These are phyloP conservation scores for Thereva unica DNA, from an alignment of 2,888 invertebrate genomes.

Conservation along the genomic window DNA sequence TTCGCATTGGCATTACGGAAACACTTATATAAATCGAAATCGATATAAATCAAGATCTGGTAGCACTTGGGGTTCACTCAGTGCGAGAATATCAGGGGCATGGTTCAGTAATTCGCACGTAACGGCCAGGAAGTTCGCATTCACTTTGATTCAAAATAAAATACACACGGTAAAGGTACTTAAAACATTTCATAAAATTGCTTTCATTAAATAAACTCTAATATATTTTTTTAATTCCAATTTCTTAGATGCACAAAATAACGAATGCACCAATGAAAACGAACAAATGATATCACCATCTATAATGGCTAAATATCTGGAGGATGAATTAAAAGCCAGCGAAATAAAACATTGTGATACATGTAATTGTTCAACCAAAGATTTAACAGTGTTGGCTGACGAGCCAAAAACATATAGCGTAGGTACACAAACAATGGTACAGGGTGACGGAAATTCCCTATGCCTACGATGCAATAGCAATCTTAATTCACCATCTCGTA, in stretches of 20 bases:
- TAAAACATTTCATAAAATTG: background rate
- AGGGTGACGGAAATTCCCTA: conserved; percentile 60
- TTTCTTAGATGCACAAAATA: conserved; percentile 34
- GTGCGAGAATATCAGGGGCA: no score
- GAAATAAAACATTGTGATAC: conserved; percentile 82
- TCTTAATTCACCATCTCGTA: conserved; percentile 57
- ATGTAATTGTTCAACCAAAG: conserved; percentile 69
- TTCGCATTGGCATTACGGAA: no score
- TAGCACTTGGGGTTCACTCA: no score
- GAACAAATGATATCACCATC: conserved; percentile 73
- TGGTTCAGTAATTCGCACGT: no score
- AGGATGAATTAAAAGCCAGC: conserved; percentile 80
- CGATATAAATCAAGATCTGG: no score
- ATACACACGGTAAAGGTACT: background rate
- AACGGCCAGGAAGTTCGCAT: no score
- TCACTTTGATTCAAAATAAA: background rate
- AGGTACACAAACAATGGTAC: conserved; percentile 66
- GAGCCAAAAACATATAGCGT: conserved; percentile 65
- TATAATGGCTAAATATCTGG: conserved; percentile 87
- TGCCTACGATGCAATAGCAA: conserved; percentile 69
- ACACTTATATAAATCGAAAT: no score
- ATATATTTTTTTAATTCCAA: conserved; percentile 4
- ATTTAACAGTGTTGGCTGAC: conserved; percentile 61
- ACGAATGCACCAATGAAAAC: conserved; percentile 41
- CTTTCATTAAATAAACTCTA: background rate